Conservation (phyloP, 2,888 invertebrate genomes). For the Ecliptopera silaceata region DNA sequence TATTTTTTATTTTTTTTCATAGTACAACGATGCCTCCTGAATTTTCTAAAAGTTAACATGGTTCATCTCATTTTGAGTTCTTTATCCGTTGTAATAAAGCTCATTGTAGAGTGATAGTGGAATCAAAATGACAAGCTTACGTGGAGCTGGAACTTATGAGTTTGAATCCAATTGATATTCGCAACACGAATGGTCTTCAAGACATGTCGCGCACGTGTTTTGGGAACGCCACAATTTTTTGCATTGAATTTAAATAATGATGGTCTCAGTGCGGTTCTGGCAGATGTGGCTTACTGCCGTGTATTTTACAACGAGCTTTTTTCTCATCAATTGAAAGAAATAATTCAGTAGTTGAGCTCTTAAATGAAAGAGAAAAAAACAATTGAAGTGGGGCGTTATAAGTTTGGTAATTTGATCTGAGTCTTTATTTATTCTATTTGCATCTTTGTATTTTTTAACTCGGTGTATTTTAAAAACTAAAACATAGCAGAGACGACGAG, state of each 20-base stretch:
- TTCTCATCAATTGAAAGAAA: no score
- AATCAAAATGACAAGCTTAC: not conserved
- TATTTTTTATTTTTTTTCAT: no score
- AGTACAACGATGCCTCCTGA: not conserved
- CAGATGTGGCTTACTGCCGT: slow-evolving; percentile 4
- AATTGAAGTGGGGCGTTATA: no score
- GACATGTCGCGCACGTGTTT: slow-evolving; percentile 50
- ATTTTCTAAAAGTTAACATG: not conserved
- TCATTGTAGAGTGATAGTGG: not conserved
- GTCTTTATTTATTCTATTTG: no score
- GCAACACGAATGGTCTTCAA: slow-evolving; percentile 33
- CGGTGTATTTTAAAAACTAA: not conserved
- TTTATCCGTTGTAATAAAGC: not conserved
- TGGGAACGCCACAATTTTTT: slow-evolving; percentile 35
- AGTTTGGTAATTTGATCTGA: no score
- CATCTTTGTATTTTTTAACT: no score
- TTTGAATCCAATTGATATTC: slow-evolving; percentile 46
- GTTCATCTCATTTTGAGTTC: not conserved
- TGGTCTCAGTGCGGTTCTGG: slow-evolving; percentile 10
- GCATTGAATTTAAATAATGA: slow-evolving; percentile 12
- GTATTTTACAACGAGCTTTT: not conserved
- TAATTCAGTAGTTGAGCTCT: no score
- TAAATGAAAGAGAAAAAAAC: no score
- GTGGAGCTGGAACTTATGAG: slow-evolving; percentile 13
- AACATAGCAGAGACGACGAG: slow-evolving; percentile 39